Evolutionary conservation across 1,140 invertebrate species (phyloP), one percentile per base, ranked within the genome.

Genomic region (Pissodes strobi): DNA sequence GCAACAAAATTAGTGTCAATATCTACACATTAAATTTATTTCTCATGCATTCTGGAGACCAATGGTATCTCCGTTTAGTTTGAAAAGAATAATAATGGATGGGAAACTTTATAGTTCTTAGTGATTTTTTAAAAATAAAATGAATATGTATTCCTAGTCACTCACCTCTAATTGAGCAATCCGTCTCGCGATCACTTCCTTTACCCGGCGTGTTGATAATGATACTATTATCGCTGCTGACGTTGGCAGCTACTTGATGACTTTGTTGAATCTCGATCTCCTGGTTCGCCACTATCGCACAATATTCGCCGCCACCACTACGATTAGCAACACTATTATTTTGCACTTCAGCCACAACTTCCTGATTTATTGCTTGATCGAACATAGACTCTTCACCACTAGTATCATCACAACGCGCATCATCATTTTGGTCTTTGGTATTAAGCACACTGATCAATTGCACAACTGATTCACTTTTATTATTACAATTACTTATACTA

Each of bases 301-400:
- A 81, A 75, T 81, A 81, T 74, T 82, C 80, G 76, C 82, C 80
- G 48, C 56, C 80, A 77, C 77, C 79, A 75, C 80, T 76, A 78
- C 79, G 79, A 76, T 80, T 78, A 74, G 79, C 78, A 15, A n/a
- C 23, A 45, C 41, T 57, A 27, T 27, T 27, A 23, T 17, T 21
- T 21, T 53, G 19, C 76, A 51, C 49, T 46, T 61, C 41, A 21
- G 30, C 30, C 25, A 25, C 38, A 45, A 48, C 17, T 13, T 30
- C 19, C 46, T 51, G 10, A 37, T 15, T 55, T 45, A 41, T 34
- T 17, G 25, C 30, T 23, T 52, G 49, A 27, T 52, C 49, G 18
- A 25, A 52, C 61, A 64, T 57, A 64, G 61, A 64, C 55, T 41
- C 30, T 39, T n/a, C 19, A 23, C 38, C 34, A 39, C 48, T 41